These are phyloP conservation scores for Nyctereutes procyonoides DNA, from an alignment of 2,113 vertebrate species.

Conservation along the genomic window DNA sequence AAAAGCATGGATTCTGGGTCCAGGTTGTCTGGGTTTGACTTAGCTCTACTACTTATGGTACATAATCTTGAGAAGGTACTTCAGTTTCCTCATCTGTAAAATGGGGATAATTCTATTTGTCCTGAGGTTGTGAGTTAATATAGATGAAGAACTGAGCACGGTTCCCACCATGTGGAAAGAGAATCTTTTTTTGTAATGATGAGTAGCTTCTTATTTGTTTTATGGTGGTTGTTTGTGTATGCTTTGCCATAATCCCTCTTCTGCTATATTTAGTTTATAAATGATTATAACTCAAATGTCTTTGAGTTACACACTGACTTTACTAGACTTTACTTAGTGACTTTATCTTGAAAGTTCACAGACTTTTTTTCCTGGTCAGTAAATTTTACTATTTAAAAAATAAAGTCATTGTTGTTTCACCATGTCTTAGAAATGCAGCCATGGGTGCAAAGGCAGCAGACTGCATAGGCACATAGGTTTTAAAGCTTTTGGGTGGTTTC, in stretches of 20 bases:
- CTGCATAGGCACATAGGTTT: neutral
- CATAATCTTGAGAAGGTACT: neutral
- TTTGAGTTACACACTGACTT: constrained; percentile 38
- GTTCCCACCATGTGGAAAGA: neutral
- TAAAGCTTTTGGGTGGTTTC: neutral
- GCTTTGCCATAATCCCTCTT: neutral
- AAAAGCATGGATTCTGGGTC: constrained; percentile 8
- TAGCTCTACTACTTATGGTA: neutral
- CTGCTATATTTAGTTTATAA: neutral
- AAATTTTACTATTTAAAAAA: constrained; percentile 56
- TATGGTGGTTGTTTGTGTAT: neutral
- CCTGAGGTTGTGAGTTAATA: neutral
- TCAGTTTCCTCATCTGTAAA: constrained; percentile 26
- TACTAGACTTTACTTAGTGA: neutral
- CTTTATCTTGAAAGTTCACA: constrained; percentile 53
- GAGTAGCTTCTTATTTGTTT: constrained; percentile 12
- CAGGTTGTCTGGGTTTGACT: constrained; percentile 30
- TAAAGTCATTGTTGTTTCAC: constrained; percentile 33
- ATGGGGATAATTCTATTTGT: neutral
- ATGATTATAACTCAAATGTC: neutral
- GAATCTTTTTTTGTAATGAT: neutral
- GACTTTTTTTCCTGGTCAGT: neutral
- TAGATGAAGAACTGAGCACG: neutral
- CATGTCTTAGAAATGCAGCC: neutral
- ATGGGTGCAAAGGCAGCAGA: neutral